Evolutionary conservation across 2,888 invertebrate genomes (phyloP).

Genomic region (Caenorhabditis macrosperma): DNA sequence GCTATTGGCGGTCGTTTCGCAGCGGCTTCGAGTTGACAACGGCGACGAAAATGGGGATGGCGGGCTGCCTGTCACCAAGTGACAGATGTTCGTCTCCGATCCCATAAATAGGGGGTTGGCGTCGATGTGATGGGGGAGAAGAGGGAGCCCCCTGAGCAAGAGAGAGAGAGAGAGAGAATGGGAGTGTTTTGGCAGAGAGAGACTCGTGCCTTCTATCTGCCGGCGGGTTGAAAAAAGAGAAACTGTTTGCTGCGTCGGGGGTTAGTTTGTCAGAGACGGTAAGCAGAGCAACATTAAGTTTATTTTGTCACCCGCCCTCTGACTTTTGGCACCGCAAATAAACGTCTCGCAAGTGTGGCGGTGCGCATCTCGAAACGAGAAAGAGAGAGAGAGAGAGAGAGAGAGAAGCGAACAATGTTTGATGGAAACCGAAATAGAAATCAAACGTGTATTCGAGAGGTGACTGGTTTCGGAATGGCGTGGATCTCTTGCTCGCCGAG

Average conservation of each 20-base stretch:
- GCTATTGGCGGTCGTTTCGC: constrained; percentile 32
- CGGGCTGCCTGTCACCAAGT: constrained; percentile 30
- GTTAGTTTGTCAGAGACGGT: constrained; percentile 1
- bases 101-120: constrained; percentile 41
- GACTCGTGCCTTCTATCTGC: background rate
- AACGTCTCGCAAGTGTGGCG: constrained; percentile 34
- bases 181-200: constrained; percentile 21
- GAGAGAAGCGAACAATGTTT: constrained; percentile 53
- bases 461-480: constrained; percentile 25
- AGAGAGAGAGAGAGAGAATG: background rate
- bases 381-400: too few relatives aligned
- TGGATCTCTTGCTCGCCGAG: constrained; percentile 8
- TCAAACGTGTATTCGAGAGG: constrained; percentile 9
- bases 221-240: background rate
- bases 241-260: constrained; percentile 2
- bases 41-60: constrained; percentile 19
- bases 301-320: constrained; percentile 31
- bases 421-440: constrained; percentile 45
- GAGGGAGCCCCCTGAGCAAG: constrained; percentile 5
- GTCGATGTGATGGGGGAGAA: background rate
- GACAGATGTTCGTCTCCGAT: constrained; percentile 53
- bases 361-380: constrained; percentile 34
- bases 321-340: constrained; percentile 53
- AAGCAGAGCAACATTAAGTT: constrained; percentile 28
- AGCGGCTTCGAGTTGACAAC: constrained; percentile 42